Percentiles rank a stretch among this genome's conserved stretches.
Conservation (phyloP, 1,140 invertebrate species). For the Rhagoletis zephyria region DNA sequence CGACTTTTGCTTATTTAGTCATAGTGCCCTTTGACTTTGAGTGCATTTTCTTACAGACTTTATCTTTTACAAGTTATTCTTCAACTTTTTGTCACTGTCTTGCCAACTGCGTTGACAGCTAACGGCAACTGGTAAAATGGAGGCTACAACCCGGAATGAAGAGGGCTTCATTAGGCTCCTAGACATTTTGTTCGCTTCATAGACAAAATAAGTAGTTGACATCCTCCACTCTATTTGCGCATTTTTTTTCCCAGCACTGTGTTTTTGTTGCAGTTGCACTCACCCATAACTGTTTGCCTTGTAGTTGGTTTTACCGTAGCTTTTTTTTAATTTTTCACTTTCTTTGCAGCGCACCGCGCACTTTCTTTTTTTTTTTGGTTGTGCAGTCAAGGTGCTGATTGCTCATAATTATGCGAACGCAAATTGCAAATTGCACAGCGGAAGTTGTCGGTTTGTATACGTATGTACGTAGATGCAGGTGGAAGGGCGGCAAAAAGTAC, state of each 20-base stretch:
- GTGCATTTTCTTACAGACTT: background rate
- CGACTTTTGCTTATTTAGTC: background rate
- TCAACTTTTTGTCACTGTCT: background rate
- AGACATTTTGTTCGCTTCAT: background rate
- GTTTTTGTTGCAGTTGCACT: background rate
- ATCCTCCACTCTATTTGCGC: no score
- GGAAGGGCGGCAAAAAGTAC: background rate
- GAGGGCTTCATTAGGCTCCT: background rate
- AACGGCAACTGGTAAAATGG: no score
- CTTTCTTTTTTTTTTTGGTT: constrained; percentile 13
- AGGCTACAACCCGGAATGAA: no score
- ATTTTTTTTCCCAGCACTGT: background rate
- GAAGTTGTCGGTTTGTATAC: constrained; percentile 20
- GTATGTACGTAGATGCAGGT: background rate
- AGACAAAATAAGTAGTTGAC: no score
- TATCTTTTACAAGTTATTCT: background rate
- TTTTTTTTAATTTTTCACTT: no score
- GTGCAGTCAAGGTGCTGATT: constrained; percentile 54
- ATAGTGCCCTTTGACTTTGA: constrained; percentile 28
- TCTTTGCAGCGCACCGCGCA: background rate
- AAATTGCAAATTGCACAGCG: constrained; percentile 51
- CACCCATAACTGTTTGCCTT: background rate
- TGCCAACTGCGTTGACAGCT: background rate
- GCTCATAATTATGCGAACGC: constrained; percentile 52
- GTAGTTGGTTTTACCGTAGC: background rate